These are phyloP conservation scores for Crambe crambe DNA, from an alignment of 37 sponge, comb jelly and placozoan genomes.

Conservation along the genomic window DNA sequence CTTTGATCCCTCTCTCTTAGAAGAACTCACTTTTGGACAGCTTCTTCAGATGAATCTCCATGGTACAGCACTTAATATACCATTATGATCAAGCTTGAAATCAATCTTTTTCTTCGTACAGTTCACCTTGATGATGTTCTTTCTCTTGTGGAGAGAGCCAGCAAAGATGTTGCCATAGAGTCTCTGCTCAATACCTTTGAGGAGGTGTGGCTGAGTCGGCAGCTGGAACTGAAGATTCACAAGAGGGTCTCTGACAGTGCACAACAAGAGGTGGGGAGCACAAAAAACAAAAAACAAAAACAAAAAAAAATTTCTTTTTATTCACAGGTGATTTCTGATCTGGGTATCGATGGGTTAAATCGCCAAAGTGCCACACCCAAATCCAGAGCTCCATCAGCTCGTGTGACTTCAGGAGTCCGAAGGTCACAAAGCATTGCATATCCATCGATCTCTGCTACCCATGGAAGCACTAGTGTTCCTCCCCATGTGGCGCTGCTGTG, in stretches of 20 bases:
- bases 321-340: slow-evolving; percentile 23
- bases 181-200: slow-evolving; percentile 84
- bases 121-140: slow-evolving; percentile 60
- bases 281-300: not conserved
- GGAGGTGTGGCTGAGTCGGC: slow-evolving; percentile 93
- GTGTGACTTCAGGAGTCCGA: slow-evolving; percentile 24
- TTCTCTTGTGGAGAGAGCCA: slow-evolving; percentile 70
- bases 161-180: slow-evolving; percentile 88
- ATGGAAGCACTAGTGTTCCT: not conserved
- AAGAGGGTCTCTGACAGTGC: not conserved
- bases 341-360: slow-evolving; percentile 13
- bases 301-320: not conserved
- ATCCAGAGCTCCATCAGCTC: slow-evolving; percentile 1
- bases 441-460: not conserved
- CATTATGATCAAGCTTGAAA: not conserved
- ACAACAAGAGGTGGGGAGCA: slow-evolving; percentile 21
- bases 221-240: slow-evolving; percentile 67
- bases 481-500: slow-evolving; percentile 17
- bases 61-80: slow-evolving; percentile 17
- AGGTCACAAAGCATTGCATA: not conserved
- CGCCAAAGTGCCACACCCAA: slow-evolving; percentile 27
- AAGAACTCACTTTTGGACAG: slow-evolving; percentile 50
- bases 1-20: slow-evolving; percentile 39
- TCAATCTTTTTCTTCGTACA: slow-evolving; percentile 17
- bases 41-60: slow-evolving; percentile 48